phyloP scores from a whole-genome alignment of 2,113 vertebrate species.

The Carlito syrichta region DNA sequence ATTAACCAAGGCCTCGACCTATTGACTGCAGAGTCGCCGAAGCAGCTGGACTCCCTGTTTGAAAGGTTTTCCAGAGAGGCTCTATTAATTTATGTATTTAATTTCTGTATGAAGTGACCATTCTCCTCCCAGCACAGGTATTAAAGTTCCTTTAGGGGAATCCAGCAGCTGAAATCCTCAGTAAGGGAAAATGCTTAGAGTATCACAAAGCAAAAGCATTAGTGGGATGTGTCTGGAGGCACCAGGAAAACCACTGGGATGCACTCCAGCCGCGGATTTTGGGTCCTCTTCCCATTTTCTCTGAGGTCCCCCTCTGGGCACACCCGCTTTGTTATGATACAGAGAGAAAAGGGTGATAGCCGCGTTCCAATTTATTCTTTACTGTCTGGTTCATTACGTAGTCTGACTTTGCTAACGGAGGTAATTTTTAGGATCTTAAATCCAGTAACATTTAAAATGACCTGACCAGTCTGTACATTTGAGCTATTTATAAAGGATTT shows the following conservation, averaged over 20 bases:
- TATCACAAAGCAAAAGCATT: constrained; percentile 38
- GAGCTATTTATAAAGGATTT: neutral
- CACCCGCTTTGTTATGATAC: neutral
- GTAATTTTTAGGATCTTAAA: constrained; percentile 20
- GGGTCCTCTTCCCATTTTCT: neutral
- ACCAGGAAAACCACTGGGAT: neutral
- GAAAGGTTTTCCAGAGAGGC: constrained; percentile 59
- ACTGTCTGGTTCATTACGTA: neutral
- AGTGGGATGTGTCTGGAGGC: neutral
- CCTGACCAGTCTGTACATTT: neutral
- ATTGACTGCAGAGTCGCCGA: constrained; percentile 42
- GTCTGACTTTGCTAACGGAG: neutral
- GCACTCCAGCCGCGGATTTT: neutral
- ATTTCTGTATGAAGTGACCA: constrained; percentile 59
- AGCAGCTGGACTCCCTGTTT: constrained; percentile 60
- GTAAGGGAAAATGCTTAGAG: constrained; percentile 49
- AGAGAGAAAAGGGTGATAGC: neutral
- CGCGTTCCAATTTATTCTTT: neutral
- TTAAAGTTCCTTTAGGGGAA: constrained; percentile 70
- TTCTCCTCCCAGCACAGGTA: constrained; percentile 56
- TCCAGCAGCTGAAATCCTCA: constrained; percentile 31
- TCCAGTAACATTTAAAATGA: neutral
- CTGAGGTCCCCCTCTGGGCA: neutral
- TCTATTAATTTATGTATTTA: constrained; percentile 79
- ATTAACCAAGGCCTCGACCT: constrained; percentile 63